Conservation (phyloP, 2,888 invertebrate genomes). For the Syritta pipiens region DNA sequence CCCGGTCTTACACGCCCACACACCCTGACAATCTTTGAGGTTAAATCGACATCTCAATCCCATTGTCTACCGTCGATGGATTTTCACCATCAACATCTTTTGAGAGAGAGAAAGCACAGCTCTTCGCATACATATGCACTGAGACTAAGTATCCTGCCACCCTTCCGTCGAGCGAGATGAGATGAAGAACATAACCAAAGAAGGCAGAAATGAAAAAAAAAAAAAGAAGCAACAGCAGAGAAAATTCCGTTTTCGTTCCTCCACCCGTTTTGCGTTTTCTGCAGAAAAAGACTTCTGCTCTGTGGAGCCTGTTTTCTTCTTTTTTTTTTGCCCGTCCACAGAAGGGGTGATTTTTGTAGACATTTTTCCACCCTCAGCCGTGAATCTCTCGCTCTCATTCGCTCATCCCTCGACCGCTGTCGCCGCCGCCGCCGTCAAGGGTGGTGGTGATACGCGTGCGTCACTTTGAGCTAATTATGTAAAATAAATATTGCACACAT, state of each 20-base stretch:
- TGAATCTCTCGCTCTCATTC: constrained; percentile 18
- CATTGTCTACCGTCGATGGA: constrained; percentile 58
- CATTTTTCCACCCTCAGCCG: constrained; percentile 25
- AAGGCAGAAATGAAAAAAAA: background rate
- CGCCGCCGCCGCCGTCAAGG: constrained; percentile 44
- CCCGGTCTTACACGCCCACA: background rate
- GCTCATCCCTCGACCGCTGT: constrained; percentile 10
- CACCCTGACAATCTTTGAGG: constrained; percentile 48
- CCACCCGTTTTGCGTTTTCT: background rate
- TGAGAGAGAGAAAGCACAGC: constrained; percentile 12
- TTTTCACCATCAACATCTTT: constrained; percentile 13
- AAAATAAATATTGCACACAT: constrained; percentile 68
- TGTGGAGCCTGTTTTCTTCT: constrained; percentile 8
- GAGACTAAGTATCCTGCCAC: too few relatives aligned
- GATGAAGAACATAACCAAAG: constrained; percentile 13
- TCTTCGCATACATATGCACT: too few relatives aligned
- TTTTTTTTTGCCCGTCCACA: too few relatives aligned
- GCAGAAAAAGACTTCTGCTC: constrained; percentile 9
- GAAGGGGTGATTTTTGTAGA: constrained; percentile 43
- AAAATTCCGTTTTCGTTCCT: constrained; percentile 24
- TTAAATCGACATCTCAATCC: constrained; percentile 66
- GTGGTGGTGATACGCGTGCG: constrained; percentile 62
- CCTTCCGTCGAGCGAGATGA: background rate
- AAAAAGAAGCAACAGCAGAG: constrained; percentile 58
- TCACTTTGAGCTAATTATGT: constrained; percentile 70